Conservation (phyloP, 2,113 vertebrate species). For the Seriola quinqueradiata region DNA sequence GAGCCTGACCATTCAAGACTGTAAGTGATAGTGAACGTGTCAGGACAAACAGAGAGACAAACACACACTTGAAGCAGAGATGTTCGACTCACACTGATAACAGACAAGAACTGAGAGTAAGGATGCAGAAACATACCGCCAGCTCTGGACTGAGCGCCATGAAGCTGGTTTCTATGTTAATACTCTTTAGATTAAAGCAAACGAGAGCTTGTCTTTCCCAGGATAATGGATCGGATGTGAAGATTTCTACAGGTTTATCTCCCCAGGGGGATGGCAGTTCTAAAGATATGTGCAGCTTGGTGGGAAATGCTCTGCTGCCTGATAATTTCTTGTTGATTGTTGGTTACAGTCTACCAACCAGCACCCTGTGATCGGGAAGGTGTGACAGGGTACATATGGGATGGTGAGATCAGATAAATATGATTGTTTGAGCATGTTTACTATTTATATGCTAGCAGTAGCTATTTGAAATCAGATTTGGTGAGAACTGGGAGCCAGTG, state of each 20-base stretch:
- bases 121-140: neutral
- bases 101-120: slow-evolving; percentile 3
- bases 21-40: neutral
- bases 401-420: slow-evolving; percentile 62
- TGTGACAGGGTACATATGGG: slow-evolving; percentile 45
- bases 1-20: too few relatives aligned
- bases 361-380: slow-evolving; percentile 44
- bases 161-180: neutral
- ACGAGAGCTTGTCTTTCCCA: neutral
- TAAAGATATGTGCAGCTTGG: slow-evolving; percentile 38
- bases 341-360: slow-evolving; percentile 39
- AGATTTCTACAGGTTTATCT: slow-evolving; percentile 46
- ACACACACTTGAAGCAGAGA: neutral
- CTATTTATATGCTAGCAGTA: slow-evolving; percentile 38
- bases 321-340: slow-evolving; percentile 63
- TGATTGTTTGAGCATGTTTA: slow-evolving; percentile 56
- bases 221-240: slow-evolving; percentile 36
- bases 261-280: neutral
- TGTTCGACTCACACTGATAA: slow-evolving; percentile 21
- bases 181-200: slow-evolving; percentile 22
- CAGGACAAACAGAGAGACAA: neutral
- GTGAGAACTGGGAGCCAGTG: slow-evolving; percentile 13
- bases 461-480: slow-evolving; percentile 45
- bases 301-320: slow-evolving; percentile 51
- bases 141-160: neutral